Percentiles rank a stretch among this genome's conserved stretches.
Evolutionary conservation across 1,140 invertebrate species (phyloP).

Genomic region (Drosophila navojoa): DNA sequence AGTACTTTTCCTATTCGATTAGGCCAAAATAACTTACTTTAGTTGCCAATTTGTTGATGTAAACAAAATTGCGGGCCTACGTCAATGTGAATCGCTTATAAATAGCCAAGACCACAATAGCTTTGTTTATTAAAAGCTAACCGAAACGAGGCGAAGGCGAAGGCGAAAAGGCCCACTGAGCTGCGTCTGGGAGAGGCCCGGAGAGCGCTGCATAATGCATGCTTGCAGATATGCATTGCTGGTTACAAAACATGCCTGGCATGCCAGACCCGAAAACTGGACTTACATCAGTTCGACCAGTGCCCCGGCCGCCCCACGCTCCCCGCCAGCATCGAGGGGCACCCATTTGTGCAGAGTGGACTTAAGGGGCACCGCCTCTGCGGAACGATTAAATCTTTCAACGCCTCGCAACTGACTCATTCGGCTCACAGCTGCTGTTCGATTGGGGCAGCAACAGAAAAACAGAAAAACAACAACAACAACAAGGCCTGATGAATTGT

Average conservation of each 20-base stretch:
- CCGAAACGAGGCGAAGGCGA: not conserved
- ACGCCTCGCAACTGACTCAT: conserved; percentile 75
- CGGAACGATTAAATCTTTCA: conserved; percentile 72
- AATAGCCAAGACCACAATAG: conserved; percentile 7
- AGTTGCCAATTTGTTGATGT: conserved; percentile 20
- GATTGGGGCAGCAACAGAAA: conserved; percentile 38
- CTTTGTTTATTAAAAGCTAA: conserved; percentile 2
- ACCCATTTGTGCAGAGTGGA: conserved; percentile 1
- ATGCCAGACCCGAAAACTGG: conserved; percentile 57
- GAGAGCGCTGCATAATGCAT: not conserved
- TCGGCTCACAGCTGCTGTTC: conserved; percentile 55
- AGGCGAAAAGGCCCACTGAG: not conserved
- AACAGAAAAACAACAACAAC: not conserved
- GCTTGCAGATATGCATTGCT: conserved; percentile 1
- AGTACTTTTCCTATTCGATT: conserved; percentile 6
- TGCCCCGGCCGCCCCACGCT: not conserved
- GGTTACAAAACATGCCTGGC: conserved; percentile 30
- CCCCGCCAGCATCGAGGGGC: not conserved
- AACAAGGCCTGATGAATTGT: not conserved
- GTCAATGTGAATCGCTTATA: conserved; percentile 43
- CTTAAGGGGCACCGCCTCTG: conserved; percentile 35
- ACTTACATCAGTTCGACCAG: conserved; percentile 30
- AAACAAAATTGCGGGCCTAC: conserved; percentile 28
- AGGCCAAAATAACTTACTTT: conserved; percentile 17
- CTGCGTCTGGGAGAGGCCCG: conserved; percentile 26